These are phyloP conservation scores for Lordiphosa andalusiaca DNA, from an alignment of 2,888 invertebrate species.

Conservation along the genomic window DNA sequence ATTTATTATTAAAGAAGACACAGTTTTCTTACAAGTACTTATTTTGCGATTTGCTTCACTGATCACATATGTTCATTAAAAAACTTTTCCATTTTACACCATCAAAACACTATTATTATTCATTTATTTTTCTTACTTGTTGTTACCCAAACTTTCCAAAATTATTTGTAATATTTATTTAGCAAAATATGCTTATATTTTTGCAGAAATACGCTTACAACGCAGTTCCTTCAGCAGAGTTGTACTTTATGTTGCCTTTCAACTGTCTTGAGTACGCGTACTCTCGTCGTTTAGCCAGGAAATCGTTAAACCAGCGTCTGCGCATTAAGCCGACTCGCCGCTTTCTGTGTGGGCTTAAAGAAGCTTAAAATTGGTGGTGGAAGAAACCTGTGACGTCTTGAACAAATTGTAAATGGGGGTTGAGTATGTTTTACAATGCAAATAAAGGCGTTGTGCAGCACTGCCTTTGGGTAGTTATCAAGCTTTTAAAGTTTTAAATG, in stretches of 20 bases:
- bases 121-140: neutral
- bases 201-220: slow-evolving; percentile 2
- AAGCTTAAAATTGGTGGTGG: slow-evolving; percentile 30
- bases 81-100: too few relatives aligned
- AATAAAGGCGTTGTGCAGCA: slow-evolving; percentile 12
- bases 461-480: neutral
- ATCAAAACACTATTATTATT: too few relatives aligned
- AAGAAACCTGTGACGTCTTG: slow-evolving; percentile 55
- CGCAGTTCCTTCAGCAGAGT: slow-evolving; percentile 35
- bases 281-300: slow-evolving; percentile 24
- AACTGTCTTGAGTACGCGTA: slow-evolving; percentile 33
- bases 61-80: too few relatives aligned
- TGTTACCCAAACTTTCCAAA: neutral
- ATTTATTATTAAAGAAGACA: neutral
- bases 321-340: slow-evolving; percentile 41
- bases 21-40: neutral
- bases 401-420: neutral
- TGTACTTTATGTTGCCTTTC: slow-evolving; percentile 51
- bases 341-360: slow-evolving; percentile 40
- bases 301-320: slow-evolving; percentile 68
- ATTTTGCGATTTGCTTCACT: too few relatives aligned
- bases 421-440: neutral
- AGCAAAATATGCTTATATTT: neutral
- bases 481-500: too few relatives aligned
- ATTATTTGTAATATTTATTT: neutral